phyloP scores from a whole-genome alignment of 2,888 invertebrate species.

The Andrena camellia region DNA sequence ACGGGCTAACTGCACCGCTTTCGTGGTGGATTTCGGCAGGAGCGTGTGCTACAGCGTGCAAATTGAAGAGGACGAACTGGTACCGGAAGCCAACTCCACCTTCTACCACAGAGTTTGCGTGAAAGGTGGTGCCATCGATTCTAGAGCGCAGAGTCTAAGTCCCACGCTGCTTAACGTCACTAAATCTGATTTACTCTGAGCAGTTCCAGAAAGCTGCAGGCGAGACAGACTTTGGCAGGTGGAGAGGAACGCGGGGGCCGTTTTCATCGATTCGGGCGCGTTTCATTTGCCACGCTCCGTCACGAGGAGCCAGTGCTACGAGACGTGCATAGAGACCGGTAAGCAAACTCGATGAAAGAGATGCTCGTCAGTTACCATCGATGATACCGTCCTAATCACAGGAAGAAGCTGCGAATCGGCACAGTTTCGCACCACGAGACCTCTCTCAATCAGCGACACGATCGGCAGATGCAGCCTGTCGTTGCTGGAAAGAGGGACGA shows the following conservation, averaged over 20 bases:
- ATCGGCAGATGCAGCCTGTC: constrained; percentile 90
- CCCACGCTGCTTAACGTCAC: neutral
- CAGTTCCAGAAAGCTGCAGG: constrained; percentile 87
- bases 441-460: constrained; percentile 82
- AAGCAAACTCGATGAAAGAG: constrained; percentile 15
- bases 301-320: constrained; percentile 90
- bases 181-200: neutral
- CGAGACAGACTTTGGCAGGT: constrained; percentile 90
- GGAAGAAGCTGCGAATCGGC: constrained; percentile 78
- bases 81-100: constrained; percentile 87
- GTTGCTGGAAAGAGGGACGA: constrained; percentile 90
- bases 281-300: constrained; percentile 88
- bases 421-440: constrained; percentile 78
- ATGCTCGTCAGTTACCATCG: neutral
- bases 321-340: constrained; percentile 80
- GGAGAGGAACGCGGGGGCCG: constrained; percentile 91
- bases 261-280: constrained; percentile 89
- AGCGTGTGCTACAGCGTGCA: constrained; percentile 77
- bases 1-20: constrained; percentile 78
- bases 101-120: constrained; percentile 90
- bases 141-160: neutral
- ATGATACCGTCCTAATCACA: constrained; percentile 37
- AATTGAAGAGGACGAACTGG: constrained; percentile 76
- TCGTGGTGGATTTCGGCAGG: constrained; percentile 78
- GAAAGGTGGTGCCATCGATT: constrained; percentile 83